phyloP scores from a whole-genome alignment of 2,888 invertebrate genomes.

The Antitype chi region DNA sequence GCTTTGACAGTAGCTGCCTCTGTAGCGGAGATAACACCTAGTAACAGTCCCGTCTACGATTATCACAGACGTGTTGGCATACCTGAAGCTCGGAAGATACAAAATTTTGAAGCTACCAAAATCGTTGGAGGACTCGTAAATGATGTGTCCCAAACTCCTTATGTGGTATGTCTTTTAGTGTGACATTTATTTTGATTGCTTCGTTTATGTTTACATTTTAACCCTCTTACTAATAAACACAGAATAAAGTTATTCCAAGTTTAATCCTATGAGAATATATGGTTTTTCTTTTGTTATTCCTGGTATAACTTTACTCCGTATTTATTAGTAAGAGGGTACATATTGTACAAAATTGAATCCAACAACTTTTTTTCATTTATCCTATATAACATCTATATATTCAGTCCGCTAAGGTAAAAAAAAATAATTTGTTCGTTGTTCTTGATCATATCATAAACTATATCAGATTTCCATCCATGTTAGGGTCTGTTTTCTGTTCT shows the following conservation, averaged over 20 bases:
- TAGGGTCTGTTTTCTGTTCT: neutral
- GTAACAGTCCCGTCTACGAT: constrained; percentile 14
- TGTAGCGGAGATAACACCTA: constrained; percentile 15
- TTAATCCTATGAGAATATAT: too few species aligned
- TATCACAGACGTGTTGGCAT: constrained; percentile 72
- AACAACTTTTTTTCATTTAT: too few species aligned
- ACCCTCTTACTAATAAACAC: too few species aligned
- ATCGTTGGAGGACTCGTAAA: constrained; percentile 75
- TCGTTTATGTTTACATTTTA: neutral
- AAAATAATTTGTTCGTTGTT: neutral
- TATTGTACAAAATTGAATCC: neutral
- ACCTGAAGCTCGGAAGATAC: constrained; percentile 71
- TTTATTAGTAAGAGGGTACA: too few species aligned
- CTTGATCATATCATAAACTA: neutral
- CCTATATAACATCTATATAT: neutral
- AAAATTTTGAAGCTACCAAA: constrained; percentile 66
- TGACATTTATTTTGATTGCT: neutral
- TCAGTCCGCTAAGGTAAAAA: neutral
- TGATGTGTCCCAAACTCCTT: constrained; percentile 75
- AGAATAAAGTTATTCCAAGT: too few species aligned
- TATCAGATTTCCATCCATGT: neutral
- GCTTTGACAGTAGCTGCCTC: constrained; percentile 27
- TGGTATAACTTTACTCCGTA: too few species aligned
- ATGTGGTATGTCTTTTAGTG: constrained; percentile 72
- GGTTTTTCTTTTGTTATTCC: too few species aligned